phyloP scores from a whole-genome alignment of 2,797 vertebrate species.

The Coranthus polyacanthus region DNA sequence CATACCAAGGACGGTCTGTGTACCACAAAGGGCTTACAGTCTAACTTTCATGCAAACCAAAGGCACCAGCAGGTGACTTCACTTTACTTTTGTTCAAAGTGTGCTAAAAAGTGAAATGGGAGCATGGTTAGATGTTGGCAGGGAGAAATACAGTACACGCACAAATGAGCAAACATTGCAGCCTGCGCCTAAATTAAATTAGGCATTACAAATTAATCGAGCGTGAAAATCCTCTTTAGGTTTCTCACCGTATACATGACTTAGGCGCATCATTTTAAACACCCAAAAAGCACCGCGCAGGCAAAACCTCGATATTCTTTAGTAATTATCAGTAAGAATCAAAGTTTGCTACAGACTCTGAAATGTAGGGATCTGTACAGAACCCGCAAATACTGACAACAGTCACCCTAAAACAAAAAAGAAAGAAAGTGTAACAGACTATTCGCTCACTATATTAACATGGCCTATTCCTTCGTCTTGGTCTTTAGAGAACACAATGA shows the following conservation, averaged over 20 bases:
- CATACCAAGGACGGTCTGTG: slow-evolving; percentile 2
- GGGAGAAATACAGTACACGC: slow-evolving; percentile 13
- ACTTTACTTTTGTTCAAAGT: slow-evolving; percentile 3
- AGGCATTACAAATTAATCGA: slow-evolving; percentile 15
- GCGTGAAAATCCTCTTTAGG: slow-evolving; percentile 14
- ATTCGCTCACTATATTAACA: slow-evolving; percentile 76
- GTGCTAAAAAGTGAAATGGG: slow-evolving; percentile 14
- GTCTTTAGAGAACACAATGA: slow-evolving; percentile 83
- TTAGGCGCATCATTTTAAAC: slow-evolving; percentile 3
- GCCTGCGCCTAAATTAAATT: slow-evolving; percentile 10
- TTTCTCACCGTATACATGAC: slow-evolving; percentile 5
- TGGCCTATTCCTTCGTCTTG: slow-evolving; percentile 73
- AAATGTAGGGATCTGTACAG: slow-evolving; percentile 5
- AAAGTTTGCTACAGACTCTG: slow-evolving; percentile 4
- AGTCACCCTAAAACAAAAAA: slow-evolving; percentile 46
- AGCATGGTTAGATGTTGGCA: slow-evolving; percentile 19
- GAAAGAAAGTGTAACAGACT: slow-evolving; percentile 58
- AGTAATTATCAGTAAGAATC: slow-evolving; percentile 23
- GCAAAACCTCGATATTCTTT: background rate
- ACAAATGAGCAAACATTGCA: slow-evolving; percentile 10
- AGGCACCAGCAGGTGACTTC: slow-evolving; percentile 30
- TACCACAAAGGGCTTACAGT: slow-evolving; percentile 20
- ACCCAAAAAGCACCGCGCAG: slow-evolving; percentile 1
- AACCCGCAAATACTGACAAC: slow-evolving; percentile 10
- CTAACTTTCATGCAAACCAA: slow-evolving; percentile 29